These are phyloP conservation scores for Mesorhabditis sp. DNA, from an alignment of 2,888 invertebrate species.

Conservation along the genomic window DNA sequence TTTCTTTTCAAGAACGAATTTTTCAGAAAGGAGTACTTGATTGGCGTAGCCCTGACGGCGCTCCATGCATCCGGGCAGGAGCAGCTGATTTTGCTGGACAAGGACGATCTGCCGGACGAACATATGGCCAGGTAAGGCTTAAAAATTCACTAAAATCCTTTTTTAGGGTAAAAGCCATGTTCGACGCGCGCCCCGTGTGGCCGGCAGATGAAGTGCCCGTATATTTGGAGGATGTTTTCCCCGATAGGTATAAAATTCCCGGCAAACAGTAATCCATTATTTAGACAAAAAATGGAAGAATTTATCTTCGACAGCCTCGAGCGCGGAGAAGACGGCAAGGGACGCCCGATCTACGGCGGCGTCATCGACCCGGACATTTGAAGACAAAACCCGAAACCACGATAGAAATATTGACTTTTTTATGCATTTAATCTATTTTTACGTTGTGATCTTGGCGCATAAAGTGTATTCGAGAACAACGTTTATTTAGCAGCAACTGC, in stretches of 20 bases:
- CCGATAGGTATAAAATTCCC: neutral
- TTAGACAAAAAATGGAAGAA: slow-evolving; percentile 4
- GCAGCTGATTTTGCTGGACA: neutral
- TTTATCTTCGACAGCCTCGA: neutral
- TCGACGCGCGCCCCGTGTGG: neutral
- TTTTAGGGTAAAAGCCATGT: slow-evolving; percentile 4
- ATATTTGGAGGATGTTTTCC: neutral
- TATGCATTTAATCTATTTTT: no score
- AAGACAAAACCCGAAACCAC: no score
- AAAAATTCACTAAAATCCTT: neutral
- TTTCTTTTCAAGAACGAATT: neutral
- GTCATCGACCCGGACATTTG: neutral
- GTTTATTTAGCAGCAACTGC: no score
- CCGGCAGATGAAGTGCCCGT: neutral
- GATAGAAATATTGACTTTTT: no score
- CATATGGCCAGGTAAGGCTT: neutral
- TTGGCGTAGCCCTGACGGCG: neutral
- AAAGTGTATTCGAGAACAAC: no score
- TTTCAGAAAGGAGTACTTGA: neutral
- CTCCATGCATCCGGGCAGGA: neutral
- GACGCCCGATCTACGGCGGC: neutral
- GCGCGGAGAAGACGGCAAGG: neutral
- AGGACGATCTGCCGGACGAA: slow-evolving; percentile 2
- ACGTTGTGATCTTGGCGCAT: no score
- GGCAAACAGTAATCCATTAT: neutral